Evolutionary conservation across 2,113 vertebrate genomes (phyloP), one percentile per base, ranked within the genome.

Genomic region (Dasyurus viverrinus): DNA sequence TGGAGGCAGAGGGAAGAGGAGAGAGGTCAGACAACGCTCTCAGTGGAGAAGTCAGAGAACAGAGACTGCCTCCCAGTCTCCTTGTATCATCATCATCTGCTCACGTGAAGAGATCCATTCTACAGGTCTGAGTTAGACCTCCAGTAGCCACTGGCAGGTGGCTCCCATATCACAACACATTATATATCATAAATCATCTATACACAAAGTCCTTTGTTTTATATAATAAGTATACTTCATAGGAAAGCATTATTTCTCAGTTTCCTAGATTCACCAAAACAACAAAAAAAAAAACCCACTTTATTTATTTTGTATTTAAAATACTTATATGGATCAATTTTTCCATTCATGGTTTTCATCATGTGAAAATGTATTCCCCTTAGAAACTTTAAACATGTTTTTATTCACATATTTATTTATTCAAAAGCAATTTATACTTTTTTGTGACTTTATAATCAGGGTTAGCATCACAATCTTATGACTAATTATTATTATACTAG

Each of bases 391-490:
- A 48, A 50, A 76, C 30, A 47, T 50, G 47, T 53, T 84, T 53
- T n/a, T 84, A 93, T 92, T 53, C 53, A 57, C 76, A 25, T 27
- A 52, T 47, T 60, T 92, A 55, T 50, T 92, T 92, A 55, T 50
- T 92, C 54, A 46, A 46, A 60, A 92, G 89, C 47, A 47, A 95
- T 84, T 93, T 68, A 95, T 25, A 52, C 90, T 94, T 3, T 89
- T 95, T 93, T 93, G 90, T 94, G 93, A 47, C 46, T 92, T 96
- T 84, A 89, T 53, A 94, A 22, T 93, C 46, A 89, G 10, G 95
- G 90, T 12, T 52, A 96, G 42, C 46, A 89, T 90, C 92, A 53
- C 48, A 53, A 89, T 19, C 42, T 11, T 90, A 54, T 19, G 6
- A 76, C 1, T 91, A 50, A 50, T n/a, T 10, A 23, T 26, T 91